Base-by-base conservation (phyloP, 2,797 vertebrate species). In the Tokudaia tokunoshimensis region DNA sequence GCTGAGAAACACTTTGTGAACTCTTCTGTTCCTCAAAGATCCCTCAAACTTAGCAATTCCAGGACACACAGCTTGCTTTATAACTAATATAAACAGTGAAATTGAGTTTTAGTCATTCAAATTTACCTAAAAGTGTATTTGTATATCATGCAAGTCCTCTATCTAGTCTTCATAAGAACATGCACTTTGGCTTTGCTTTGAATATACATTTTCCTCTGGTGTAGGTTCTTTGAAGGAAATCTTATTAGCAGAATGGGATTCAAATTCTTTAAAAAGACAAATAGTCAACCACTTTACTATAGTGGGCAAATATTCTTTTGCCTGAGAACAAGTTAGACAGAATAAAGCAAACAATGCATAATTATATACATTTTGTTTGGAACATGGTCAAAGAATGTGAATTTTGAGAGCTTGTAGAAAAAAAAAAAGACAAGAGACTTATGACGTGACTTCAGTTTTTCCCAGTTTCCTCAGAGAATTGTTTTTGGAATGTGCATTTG, bases 1-100 rank as follows among this genome's bases (percentile, higher is more conserved):
- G 2, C 13, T 15, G 52, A 65, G 57, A 96, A 92, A 86, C 82
- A 72, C 14, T 94, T 93, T 63, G 63, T 84, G 22, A 92, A 89
- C 0, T 52, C 26, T 89, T 85, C 59, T 52, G n/a, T 84, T 86
- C 10, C 11, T 10, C 91, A 50, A 44, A 75, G 5, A 2, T 82
- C 70, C 37, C 55, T 80, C 67, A 83, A 93, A 76, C 26, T 22
- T 44, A 82, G 74, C 50, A 83, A 63, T 91, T 31, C 6, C 12
- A 92, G 75, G 47, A 81, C 24, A 65, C 22, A 72, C 17, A 61
- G 22, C 15, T 57, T 94, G 15, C 44, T 90, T 93, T 91, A 90
- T 63, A 82, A 95, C 19, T 83, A 29, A 93, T 79, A 26, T 80
- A 44, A 95, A 96, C 2, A 78, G 47, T 37, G 15, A 63, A 83